Evolutionary conservation across 2,113 vertebrate species (phyloP), one percentile per base, ranked within the genome.

Genomic region (Pseudorasbora parva): DNA sequence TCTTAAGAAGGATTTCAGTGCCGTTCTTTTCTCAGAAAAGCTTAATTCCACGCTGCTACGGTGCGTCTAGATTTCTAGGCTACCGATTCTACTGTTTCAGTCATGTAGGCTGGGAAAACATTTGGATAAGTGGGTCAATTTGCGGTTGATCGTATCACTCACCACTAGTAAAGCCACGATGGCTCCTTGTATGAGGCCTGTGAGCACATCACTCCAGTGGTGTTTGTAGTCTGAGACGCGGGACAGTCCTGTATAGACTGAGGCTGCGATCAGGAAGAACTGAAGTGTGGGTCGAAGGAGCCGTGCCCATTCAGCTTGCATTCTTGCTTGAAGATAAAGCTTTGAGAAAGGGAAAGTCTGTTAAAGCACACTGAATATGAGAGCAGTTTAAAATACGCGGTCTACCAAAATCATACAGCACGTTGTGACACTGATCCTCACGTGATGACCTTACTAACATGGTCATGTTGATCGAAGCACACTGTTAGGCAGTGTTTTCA

Each of bases 171-270:
- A 19, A 21, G 97, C 97, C 85, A 96, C 95, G 74, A 97, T 54
- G 0, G 97, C 98, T 2, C 98, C 98, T 92, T 99, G 97, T 81
- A 97, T 88, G 37, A 99, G 95, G 8, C 98, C 98, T 0, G 91
- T 94, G 90, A 98, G 88, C 75, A 99, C 98, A 30, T 99, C 98
- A 5, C 98, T 98, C 97, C 97, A 99, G 59, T 99, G 98, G 86
- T 99, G 98, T 90, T 99, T 99, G 86, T 99, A 99, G 81, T 99
- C 98, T 0, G 98, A 99, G 66, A 99, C 94, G 69, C 98, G 94
- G 0, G 98, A 99, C n/a, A 99, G 91, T 17, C 97, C 98, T 1
- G 98, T 98, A 0, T 95, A 99, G 77, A 99, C 91, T 0, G 98
- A 93, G 5, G 95, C 88, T 1, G 97, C 93, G 17, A 99, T 92